phyloP scores from a whole-genome alignment of 2,113 vertebrate genomes.

The Ochotona princeps region DNA sequence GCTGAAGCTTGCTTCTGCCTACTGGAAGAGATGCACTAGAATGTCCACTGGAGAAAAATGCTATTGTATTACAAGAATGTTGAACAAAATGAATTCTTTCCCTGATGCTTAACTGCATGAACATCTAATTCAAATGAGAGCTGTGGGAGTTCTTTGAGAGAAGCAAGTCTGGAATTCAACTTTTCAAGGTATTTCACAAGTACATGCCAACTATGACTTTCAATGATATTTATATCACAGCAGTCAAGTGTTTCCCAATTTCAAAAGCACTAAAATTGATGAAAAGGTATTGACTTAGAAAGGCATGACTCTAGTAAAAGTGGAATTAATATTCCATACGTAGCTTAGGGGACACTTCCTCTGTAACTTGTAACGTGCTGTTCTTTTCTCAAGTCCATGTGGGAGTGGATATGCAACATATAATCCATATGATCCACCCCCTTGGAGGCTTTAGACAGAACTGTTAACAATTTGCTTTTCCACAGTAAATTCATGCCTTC shows the following conservation, averaged over 20 bases:
- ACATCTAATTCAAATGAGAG: neutral
- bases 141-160: neutral
- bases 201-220: neutral
- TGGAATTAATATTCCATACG: neutral
- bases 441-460: neutral
- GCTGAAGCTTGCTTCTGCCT: neutral
- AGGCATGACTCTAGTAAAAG: neutral
- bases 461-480: neutral
- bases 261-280: neutral
- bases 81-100: neutral
- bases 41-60: neutral
- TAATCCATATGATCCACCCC: neutral
- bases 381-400: neutral
- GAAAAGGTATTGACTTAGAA: neutral
- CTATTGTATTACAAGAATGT: neutral
- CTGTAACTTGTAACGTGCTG: neutral
- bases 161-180: neutral
- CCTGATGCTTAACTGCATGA: neutral
- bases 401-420: neutral
- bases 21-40: neutral
- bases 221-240: slow-evolving; percentile 47
- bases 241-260: neutral
- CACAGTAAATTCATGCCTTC: neutral
- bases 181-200: slow-evolving; percentile 30
- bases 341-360: neutral